phyloP scores from a whole-genome alignment of 2,797 vertebrate genomes.

The Galaxias olidus region DNA sequence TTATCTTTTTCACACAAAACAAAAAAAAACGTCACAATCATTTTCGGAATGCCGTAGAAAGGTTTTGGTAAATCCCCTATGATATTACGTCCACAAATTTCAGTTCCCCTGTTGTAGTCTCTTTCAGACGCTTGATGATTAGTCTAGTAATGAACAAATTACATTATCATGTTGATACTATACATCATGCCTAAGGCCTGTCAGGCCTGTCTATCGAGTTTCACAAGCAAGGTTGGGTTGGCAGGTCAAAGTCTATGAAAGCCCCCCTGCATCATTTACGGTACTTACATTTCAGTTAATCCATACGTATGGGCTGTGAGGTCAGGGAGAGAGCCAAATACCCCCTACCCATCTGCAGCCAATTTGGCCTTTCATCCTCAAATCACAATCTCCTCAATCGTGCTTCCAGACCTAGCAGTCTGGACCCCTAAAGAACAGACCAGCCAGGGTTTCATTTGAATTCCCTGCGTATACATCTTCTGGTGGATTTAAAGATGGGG shows the following conservation, averaged over 20 bases:
- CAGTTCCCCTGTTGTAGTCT: no score
- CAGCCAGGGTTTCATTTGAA: constrained; percentile 55
- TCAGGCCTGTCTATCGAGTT: constrained; percentile 50
- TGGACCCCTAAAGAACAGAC: constrained; percentile 36
- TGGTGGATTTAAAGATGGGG: constrained; percentile 47
- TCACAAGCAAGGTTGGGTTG: constrained; percentile 40
- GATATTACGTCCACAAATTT: no score
- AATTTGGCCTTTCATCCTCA: constrained; percentile 46
- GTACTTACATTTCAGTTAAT: constrained; percentile 57
- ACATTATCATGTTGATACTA: no score
- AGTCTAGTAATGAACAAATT: no score
- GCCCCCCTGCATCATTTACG: constrained; percentile 60
- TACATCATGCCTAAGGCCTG: no score
- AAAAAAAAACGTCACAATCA: no score
- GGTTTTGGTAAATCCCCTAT: no score
- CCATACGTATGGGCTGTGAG: constrained; percentile 59
- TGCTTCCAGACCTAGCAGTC: constrained; percentile 61
- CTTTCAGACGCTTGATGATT: no score
- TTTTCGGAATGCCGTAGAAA: no score
- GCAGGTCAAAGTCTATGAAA: constrained; percentile 58
- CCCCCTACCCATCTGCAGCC: constrained; percentile 63
- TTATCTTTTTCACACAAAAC: no score
- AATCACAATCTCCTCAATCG: constrained; percentile 47
- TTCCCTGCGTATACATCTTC: constrained; percentile 40
- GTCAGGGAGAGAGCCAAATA: constrained; percentile 50